Conservation (phyloP, 2,113 vertebrate species). For the Amazona vittata region DNA sequence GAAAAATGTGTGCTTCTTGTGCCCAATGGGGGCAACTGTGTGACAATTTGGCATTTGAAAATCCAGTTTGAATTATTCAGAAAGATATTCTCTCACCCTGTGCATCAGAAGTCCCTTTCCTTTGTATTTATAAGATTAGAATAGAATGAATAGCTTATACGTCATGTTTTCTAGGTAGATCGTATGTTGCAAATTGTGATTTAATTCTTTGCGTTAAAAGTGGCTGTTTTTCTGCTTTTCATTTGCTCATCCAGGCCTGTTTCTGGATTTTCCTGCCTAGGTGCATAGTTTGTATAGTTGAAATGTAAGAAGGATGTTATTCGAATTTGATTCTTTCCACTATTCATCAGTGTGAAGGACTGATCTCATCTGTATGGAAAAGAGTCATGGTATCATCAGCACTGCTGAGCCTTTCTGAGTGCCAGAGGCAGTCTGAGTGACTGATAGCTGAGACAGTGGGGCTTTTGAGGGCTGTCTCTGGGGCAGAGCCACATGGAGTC, state of each 20-base stretch:
- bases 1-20: not conserved
- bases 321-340: not conserved
- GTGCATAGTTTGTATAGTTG: not conserved
- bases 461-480: constrained; percentile 30
- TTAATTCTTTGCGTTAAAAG: not conserved
- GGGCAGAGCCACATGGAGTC: constrained; percentile 1
- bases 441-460: constrained; percentile 11
- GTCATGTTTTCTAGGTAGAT: not conserved
- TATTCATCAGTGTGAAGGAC: not conserved
- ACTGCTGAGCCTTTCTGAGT: not conserved
- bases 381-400: not conserved
- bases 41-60: not conserved
- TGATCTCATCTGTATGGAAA: constrained; percentile 17
- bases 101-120: not conserved
- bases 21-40: not conserved
- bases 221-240: not conserved
- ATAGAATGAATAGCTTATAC: not conserved
- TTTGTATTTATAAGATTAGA: not conserved
- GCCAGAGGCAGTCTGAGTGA: constrained; percentile 10
- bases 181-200: not conserved
- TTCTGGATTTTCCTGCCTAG: not conserved
- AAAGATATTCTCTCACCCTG: fast-evolving
- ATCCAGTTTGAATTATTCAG: not conserved
- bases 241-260: not conserved
- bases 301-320: not conserved